A percentile compares a stretch with the other conserved stretches of the same genome.
These are phyloP conservation scores for Nibea coibor DNA, from an alignment of 2,113 vertebrate species.

Conservation along the genomic window DNA sequence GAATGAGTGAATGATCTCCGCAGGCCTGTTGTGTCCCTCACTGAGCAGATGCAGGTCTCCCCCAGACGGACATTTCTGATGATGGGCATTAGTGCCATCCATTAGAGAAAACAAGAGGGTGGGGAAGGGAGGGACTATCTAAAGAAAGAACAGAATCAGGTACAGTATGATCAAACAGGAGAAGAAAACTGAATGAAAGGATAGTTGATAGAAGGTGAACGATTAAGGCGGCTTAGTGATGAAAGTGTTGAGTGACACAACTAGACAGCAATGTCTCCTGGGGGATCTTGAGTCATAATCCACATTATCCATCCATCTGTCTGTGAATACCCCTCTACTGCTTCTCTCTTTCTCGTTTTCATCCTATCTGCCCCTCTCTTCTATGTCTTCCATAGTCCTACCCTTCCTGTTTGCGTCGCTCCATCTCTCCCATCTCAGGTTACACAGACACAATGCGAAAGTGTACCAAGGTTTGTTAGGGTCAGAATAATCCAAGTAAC, in stretches of 20 bases:
- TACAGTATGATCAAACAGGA: background rate
- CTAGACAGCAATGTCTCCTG: conserved; percentile 54
- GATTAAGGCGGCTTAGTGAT: conserved; percentile 26
- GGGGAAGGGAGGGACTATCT: background rate
- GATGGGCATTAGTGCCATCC: conserved; percentile 58
- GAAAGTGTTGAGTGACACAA: conserved; percentile 55
- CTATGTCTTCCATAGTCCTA: conserved; percentile 15
- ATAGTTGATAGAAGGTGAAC: conserved; percentile 15
- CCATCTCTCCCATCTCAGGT: conserved; percentile 50
- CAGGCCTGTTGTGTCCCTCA: conserved; percentile 11
- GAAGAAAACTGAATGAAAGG: conserved; percentile 19
- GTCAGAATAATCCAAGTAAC: conserved; percentile 4
- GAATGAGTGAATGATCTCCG: conserved; percentile 64
- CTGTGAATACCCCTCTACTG: conserved; percentile 34
- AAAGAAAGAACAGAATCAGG: background rate
- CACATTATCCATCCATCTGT: conserved; percentile 72
- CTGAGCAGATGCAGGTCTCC: conserved; percentile 60
- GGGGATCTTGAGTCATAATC: conserved; percentile 62
- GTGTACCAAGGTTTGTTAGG: background rate
- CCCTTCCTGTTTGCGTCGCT: conserved; percentile 26
- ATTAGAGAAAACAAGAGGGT: conserved; percentile 58
- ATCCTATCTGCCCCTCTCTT: conserved; percentile 6
- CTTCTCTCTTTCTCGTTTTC: conserved; percentile 12
- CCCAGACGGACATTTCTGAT: conserved; percentile 39
- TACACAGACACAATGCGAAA: conserved; percentile 45